Percentiles rank a stretch among this genome's conserved stretches.
Conservation (phyloP, 2,797 vertebrate species). For the Streptopelia turtur region DNA sequence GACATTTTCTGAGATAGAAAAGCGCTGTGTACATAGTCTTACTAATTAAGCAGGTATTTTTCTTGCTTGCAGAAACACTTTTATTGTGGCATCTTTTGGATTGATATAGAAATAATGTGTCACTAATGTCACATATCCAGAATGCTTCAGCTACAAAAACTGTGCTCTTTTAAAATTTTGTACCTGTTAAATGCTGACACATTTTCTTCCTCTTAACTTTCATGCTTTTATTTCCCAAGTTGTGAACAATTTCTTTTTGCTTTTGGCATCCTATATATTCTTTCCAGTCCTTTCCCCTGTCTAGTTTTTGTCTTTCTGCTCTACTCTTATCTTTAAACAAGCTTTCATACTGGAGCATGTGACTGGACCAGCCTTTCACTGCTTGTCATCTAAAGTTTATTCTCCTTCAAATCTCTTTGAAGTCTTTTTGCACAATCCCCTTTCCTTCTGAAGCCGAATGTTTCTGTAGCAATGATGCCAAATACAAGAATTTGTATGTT, state of each 20-base stretch:
- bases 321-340: background rate
- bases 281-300: background rate
- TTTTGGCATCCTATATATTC: background rate
- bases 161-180: background rate
- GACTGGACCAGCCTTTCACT: background rate
- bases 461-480: background rate
- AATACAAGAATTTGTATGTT: background rate
- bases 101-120: background rate
- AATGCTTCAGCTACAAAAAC: background rate
- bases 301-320: background rate
- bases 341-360: background rate
- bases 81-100: background rate
- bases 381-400: conserved; percentile 3
- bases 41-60: background rate
- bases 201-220: background rate
- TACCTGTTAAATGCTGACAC: background rate
- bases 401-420: conserved; percentile 36
- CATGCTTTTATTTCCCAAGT: background rate
- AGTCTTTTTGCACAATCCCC: background rate
- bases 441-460: background rate
- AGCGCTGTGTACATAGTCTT: background rate
- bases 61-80: background rate
- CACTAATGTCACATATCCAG: background rate
- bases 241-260: background rate
- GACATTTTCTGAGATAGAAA: background rate